Base-by-base conservation (phyloP, 1,140 invertebrate genomes). In the Mercenaria mercenaria region DNA sequence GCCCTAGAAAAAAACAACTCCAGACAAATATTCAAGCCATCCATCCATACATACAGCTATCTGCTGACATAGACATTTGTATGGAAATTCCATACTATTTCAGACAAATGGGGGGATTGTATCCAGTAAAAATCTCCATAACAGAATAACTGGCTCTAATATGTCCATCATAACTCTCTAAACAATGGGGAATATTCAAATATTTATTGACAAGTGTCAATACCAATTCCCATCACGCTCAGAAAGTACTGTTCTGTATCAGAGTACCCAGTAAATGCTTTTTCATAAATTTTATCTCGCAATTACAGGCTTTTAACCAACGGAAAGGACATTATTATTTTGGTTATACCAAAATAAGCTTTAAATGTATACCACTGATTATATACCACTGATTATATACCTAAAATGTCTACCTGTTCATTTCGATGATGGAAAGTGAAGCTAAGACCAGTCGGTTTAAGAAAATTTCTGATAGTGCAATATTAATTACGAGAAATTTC, bases 171-270 rank as follows among this genome's bases (percentile, higher is more conserved):
- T 72, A 72, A 39, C 29, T 37, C 67, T 39, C 20, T 23, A 20
- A 72, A 72, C 67, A 72, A 72, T 64, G 6, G 4, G 3, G 11
- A 39, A 72, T 72, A 72, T 39, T 39, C 32, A 39, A 39, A 39
- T 72, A 18, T 72, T 39, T 72, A 72, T 39, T 72, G 67, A 72
- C 67, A 39, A 39, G 34, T 6, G 67, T 72, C 67, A 15, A 13
- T 72, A 72, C 34, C 34, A 72, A 72, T 72, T 72, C 37, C 67
- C 59, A 29, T 64, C 59, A 64, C 26, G n/a, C n/a, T n/a, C 59
- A 8, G 59, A 8, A 26, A 64, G 23, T 56, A 3, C 13, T 56
- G 13, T n/a, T 56, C 23, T 56, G 15, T 56, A 56, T 56, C 23
- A 56, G 52, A 56, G 23, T 11, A 56, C n/a, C 20, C 4, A 56